phyloP scores from a whole-genome alignment of 2,113 vertebrate genomes.

The Sardina pilchardus region DNA sequence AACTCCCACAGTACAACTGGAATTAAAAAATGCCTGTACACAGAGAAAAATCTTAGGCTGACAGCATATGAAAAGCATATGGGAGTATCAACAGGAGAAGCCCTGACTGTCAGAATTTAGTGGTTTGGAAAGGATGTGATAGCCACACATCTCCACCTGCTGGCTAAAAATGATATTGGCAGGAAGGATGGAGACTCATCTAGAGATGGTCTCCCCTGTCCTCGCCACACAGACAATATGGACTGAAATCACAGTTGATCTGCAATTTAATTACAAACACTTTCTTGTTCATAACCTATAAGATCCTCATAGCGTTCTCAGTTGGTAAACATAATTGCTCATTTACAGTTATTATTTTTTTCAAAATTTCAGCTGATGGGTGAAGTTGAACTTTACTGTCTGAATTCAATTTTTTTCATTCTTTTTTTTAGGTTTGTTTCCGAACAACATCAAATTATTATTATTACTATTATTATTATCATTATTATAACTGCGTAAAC shows the following conservation, averaged over 20 bases:
- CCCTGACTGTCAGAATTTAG: background rate
- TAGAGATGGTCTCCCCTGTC: background rate
- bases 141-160: background rate
- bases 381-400: background rate
- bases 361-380: too few relatives aligned
- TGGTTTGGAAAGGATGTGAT: background rate
- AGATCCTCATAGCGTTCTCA: background rate
- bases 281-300: background rate
- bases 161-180: background rate
- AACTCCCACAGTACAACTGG: background rate
- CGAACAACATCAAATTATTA: background rate
- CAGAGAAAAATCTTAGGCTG: background rate
- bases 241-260: background rate
- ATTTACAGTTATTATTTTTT: background rate
- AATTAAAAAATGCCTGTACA: background rate
- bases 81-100: background rate
- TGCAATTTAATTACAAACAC: background rate
- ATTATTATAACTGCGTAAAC: background rate
- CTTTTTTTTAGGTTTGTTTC: background rate
- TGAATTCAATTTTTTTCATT: background rate
- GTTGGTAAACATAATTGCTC: background rate
- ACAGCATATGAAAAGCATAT: background rate
- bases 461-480: background rate
- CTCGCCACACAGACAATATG: background rate
- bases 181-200: background rate